A percentile compares a stretch with the other conserved stretches of the same genome.
Evolutionary conservation across 2,888 invertebrate species (phyloP).

Genomic region (Hoplodrina ambigua): DNA sequence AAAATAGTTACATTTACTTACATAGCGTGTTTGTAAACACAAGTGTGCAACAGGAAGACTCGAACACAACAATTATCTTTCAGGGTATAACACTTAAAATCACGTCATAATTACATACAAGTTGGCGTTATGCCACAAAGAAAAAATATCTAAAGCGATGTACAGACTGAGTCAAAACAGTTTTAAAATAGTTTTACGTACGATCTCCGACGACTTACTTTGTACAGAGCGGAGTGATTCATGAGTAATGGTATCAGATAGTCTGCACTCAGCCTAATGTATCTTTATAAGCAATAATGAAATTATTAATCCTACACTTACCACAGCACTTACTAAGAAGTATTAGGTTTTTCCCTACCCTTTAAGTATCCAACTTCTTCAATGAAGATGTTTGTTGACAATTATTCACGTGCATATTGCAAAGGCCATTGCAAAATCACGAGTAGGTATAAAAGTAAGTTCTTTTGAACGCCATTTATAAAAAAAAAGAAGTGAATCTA

Average conservation of each 20-base stretch:
- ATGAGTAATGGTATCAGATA: neutral
- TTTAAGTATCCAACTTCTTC: neutral
- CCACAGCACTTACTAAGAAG: neutral
- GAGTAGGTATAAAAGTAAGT: neutral
- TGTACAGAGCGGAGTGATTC: neutral
- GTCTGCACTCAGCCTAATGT: neutral
- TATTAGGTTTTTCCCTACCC: neutral
- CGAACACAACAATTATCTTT: constrained; percentile 18
- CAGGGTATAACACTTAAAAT: neutral
- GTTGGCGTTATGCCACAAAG: neutral
- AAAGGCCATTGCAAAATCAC: constrained; percentile 8
- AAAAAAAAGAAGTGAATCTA: too few species aligned
- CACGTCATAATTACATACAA: constrained; percentile 4
- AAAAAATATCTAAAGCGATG: neutral
- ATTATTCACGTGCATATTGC: neutral
- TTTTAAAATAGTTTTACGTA: too few species aligned
- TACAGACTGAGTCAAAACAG: neutral
- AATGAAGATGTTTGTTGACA: constrained; percentile 14
- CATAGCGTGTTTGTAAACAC: constrained; percentile 5
- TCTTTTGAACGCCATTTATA: too few species aligned
- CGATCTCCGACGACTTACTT: too few species aligned
- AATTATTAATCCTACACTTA: neutral
- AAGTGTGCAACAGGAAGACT: constrained; percentile 9
- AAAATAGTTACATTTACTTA: constrained; percentile 16
- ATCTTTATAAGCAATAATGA: neutral